Conservation (phyloP, 2,888 invertebrate species). For the Lamproptera curius region DNA sequence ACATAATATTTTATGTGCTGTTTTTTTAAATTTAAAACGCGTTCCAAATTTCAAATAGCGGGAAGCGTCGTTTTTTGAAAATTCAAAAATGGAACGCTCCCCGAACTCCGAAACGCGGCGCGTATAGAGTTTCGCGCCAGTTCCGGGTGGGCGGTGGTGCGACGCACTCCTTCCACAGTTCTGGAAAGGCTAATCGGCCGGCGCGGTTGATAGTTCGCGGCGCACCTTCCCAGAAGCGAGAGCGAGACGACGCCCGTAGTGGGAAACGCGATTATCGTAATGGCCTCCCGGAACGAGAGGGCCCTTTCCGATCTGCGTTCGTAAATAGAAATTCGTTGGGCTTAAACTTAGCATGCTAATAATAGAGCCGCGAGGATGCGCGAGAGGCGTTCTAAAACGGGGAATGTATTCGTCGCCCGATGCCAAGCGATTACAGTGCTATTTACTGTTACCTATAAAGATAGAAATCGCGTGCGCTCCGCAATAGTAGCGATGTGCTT, state of each 20-base stretch:
- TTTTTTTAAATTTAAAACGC: not conserved
- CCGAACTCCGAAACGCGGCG: not conserved
- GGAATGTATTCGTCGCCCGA: not conserved
- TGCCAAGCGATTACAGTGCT: slow-evolving; percentile 8
- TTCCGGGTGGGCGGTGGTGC: slow-evolving; percentile 12
- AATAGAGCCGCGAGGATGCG: slow-evolving; percentile 3
- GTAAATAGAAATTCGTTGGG: slow-evolving; percentile 40
- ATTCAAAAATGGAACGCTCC: not conserved
- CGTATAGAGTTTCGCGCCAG: slow-evolving; percentile 1
- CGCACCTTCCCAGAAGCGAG: slow-evolving; percentile 70
- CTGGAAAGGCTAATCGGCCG: slow-evolving; percentile 67
- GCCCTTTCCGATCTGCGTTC: slow-evolving; percentile 56
- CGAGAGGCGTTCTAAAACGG: slow-evolving; percentile 5
- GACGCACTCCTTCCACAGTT: slow-evolving; percentile 48
- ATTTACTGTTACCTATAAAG: too few species aligned
- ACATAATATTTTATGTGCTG: too few species aligned
- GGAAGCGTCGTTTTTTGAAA: too few species aligned
- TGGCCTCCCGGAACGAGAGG: slow-evolving; percentile 63
- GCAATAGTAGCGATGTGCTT: too few species aligned
- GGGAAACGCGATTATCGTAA: slow-evolving; percentile 73
- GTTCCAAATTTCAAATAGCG: not conserved
- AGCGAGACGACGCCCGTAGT: slow-evolving; percentile 64
- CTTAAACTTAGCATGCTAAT: slow-evolving; percentile 13
- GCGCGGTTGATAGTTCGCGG: slow-evolving; percentile 68
- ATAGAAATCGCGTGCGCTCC: too few species aligned